A percentile compares a stretch with the other conserved stretches of the same genome.
Evolutionary conservation across 1,140 invertebrate species (phyloP).

Genomic region (Aphelenchoides besseyi): DNA sequence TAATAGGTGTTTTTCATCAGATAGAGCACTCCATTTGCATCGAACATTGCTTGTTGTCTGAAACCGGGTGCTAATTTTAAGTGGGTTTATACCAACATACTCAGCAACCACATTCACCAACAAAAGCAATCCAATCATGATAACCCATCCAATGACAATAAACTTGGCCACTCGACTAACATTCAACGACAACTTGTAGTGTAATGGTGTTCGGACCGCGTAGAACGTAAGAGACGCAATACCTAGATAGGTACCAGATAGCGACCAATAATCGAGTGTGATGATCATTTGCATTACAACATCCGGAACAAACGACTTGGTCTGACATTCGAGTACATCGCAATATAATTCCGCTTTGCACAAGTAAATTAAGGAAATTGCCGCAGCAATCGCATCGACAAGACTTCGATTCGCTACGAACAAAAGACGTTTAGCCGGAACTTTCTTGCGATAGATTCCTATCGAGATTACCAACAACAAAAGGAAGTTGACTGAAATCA

Average conservation of each 20-base stretch:
- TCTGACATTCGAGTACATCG: constrained; percentile 1
- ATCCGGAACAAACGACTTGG: background rate
- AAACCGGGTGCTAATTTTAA: background rate
- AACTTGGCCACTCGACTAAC: constrained; percentile 13
- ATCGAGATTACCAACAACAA: constrained; percentile 10
- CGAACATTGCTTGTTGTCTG: constrained; percentile 23
- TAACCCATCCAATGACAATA: constrained; percentile 7
- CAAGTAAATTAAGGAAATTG: constrained; percentile 12
- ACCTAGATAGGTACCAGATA: constrained; percentile 10
- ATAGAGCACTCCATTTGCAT: constrained; percentile 17
- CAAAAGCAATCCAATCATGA: constrained; percentile 14
- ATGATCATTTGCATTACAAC: constrained; percentile 7
- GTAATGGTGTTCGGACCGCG: constrained; percentile 13
- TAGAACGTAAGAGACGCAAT: constrained; percentile 17
- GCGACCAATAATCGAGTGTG: constrained; percentile 16
- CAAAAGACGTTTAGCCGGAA: constrained; percentile 4
- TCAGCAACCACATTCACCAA: background rate
- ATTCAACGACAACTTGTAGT: constrained; percentile 21
- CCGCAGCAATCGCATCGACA: constrained; percentile 18
- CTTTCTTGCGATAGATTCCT: constrained; percentile 7
- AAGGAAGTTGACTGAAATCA: constrained; percentile 19
- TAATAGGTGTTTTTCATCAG: constrained; percentile 20
- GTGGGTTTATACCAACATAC: background rate
- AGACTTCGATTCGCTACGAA: constrained; percentile 12
- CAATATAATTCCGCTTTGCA: constrained; percentile 15